phyloP scores from a whole-genome alignment of 2,797 vertebrate species.

The Zenarchopterus dispar region DNA sequence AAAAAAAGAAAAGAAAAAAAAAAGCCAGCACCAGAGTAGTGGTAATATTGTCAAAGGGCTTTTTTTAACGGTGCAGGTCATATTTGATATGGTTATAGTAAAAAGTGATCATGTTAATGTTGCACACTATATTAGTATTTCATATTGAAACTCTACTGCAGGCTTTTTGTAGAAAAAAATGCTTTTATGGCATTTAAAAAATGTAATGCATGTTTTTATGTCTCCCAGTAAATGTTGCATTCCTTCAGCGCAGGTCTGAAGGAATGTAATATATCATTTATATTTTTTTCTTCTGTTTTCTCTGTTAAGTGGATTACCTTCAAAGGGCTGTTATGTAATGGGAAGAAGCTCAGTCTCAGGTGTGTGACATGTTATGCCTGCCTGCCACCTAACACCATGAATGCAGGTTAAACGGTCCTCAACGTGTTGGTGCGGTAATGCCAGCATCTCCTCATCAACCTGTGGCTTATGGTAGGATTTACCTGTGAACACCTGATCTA shows the following conservation, averaged over 20 bases:
- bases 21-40: neutral
- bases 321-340: constrained; percentile 19
- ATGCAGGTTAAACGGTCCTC: constrained; percentile 17
- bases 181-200: constrained; percentile 1
- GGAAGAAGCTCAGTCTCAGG: constrained; percentile 26
- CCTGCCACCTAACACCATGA: constrained; percentile 22
- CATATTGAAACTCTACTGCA: constrained; percentile 66
- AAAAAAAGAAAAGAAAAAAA: too few species aligned
- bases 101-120: constrained; percentile 16
- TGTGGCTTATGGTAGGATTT: constrained; percentile 64
- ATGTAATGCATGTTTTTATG: neutral
- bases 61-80: constrained; percentile 17
- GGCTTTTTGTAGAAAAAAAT: constrained; percentile 15
- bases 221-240: constrained; percentile 1
- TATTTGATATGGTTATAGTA: constrained; percentile 1
- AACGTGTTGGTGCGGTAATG: constrained; percentile 39
- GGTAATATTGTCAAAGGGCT: constrained; percentile 5
- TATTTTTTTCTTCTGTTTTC: neutral
- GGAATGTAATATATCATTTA: too few species aligned
- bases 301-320: constrained; percentile 9
- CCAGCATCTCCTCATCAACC: constrained; percentile 39
- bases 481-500: constrained; percentile 49
- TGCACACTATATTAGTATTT: constrained; percentile 65
- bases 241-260: constrained; percentile 11
- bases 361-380: constrained; percentile 17